Base-by-base conservation (phyloP, 2,113 vertebrate genomes). In the Tupaia chinensis region DNA sequence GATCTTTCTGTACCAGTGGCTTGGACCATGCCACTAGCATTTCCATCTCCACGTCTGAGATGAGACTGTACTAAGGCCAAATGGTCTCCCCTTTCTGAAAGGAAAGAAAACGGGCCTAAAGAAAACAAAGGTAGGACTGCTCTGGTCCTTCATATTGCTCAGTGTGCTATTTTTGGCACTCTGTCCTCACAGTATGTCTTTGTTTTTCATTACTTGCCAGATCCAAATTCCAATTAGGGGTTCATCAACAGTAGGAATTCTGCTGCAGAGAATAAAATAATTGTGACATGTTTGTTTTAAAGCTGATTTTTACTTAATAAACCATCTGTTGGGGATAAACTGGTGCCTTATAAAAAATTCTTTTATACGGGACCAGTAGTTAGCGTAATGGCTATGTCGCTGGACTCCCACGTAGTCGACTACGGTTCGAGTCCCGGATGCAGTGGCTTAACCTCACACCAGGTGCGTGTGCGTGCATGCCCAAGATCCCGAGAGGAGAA, bases 231-330 rank as follows among this genome's bases (percentile, higher is more conserved):
- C 90, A 96, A 96, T 96, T 95, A 97, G 81, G 90, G 22, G 81
- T 97, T 97, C 77, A 98, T 97, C 78, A 83, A 95, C 97, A 96
- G 94, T 93, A 93, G 58, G 78, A 97, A 97, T 97, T 97, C 91
- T 96, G 85, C 88, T 88, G 61, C 86, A 95, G 92, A 96, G 69
- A 97, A 97, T 91, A 97, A 96, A 97, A 97, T 97, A 94, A 98
- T 91, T 97, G 94, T 97, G 96, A 92, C 96, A 95, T 97, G 92
- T 97, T 98, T 97, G 87, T 95, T 95, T 96, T 96, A 96, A 97
- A 96, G 82, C 44, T 93, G 91, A 95, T 86, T 97, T 97, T 97
- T 95, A 96, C 88, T 95, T 97, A 97, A 97, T 95, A 97, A 97
- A 95, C 94, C 96, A 97, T 97, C 93, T 97, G 88, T 93, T 98